Evolutionary conservation across 2,797 vertebrate species (phyloP).

Genomic region (Diplodus sargus): DNA sequence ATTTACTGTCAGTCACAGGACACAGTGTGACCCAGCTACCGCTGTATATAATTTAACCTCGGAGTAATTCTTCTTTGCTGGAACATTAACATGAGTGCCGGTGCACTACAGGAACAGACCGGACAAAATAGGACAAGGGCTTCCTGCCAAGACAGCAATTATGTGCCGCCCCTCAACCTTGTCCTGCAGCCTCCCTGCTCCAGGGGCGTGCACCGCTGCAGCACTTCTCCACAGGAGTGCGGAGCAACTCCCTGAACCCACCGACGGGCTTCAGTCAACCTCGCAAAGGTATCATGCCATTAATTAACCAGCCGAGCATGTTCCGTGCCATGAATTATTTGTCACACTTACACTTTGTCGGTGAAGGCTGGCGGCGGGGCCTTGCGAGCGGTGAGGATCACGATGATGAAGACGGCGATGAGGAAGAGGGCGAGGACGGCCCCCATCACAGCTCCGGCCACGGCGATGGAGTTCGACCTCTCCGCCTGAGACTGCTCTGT

Average conservation of each 20-base stretch:
- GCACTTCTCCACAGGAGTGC: constrained; percentile 35
- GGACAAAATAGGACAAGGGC: constrained; percentile 65
- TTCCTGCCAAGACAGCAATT: constrained; percentile 72
- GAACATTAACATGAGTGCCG: constrained; percentile 54
- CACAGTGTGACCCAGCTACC: constrained; percentile 48
- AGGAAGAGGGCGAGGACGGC: constrained; percentile 95
- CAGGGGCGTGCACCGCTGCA: constrained; percentile 15
- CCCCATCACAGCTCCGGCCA: constrained; percentile 94
- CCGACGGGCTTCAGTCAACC: constrained; percentile 53
- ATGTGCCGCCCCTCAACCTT: constrained; percentile 65
- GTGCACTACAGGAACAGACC: constrained; percentile 46
- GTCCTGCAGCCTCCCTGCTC: constrained; percentile 56
- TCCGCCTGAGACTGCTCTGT: constrained; percentile 91
- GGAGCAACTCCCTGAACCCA: constrained; percentile 49
- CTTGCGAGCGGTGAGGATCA: constrained; percentile 90
- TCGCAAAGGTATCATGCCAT: constrained; percentile 48
- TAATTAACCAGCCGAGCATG: constrained; percentile 64
- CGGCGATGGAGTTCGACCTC: constrained; percentile 90
- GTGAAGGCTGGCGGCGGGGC: constrained; percentile 86
- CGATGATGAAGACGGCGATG: constrained; percentile 91
- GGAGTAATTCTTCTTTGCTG: constrained; percentile 61
- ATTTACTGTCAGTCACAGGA: constrained; percentile 40
- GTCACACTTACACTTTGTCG: constrained; percentile 94
- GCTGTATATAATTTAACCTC: constrained; percentile 72
- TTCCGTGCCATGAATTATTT: constrained; percentile 62